Base-by-base conservation (phyloP, 2,797 vertebrate species). In the Mycteria americana region DNA sequence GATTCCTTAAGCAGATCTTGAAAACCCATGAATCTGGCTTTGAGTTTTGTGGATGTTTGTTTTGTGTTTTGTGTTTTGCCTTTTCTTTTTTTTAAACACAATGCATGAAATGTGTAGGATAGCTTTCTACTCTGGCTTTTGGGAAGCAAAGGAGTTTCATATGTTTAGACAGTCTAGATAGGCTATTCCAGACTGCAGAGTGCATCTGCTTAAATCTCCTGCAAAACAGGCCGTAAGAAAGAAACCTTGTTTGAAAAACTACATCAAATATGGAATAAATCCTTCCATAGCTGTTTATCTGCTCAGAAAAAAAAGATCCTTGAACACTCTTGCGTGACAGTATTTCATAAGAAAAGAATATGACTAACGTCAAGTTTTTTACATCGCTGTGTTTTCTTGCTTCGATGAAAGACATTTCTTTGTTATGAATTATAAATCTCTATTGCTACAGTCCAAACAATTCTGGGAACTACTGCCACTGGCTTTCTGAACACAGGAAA, bases 391-490 rank as follows among this genome's bases (percentile, higher is more conserved):
- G 54, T 62, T 54, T 69, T 73, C 69, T 60, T 43, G 28, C 75
- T 70, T 77, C 65, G 45, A 18, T 59, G 54, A 45, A 83, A 94
- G 76, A 37, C n/a, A 17, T 76, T 76, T 90, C 54, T 85, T 89
- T 64, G 51, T 64, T 69, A 92, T 85, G 88, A 94, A 96, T 95
- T 95, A 80, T 95, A 56, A 93, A 92, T 89, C 82, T 82, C 86
- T 72, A 8, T 88, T 84, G 81, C 77, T 86, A 5, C 65, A 43
- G 59, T 63, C 85, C 89, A 91, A 85, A 95, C 95, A 89, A 35
- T 96, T 94, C 94, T 87, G 90, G 90, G 94, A 95, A 93, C 70
- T 91, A 51, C 74, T 60, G 94, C 90, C 70, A 30, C 67, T 56
- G 90, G 30, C 79, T 93, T 86, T 56, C 77, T 87, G 83, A 89